Evolutionary conservation across 2,797 vertebrate species (phyloP).

Genomic region (Esox lucius): DNA sequence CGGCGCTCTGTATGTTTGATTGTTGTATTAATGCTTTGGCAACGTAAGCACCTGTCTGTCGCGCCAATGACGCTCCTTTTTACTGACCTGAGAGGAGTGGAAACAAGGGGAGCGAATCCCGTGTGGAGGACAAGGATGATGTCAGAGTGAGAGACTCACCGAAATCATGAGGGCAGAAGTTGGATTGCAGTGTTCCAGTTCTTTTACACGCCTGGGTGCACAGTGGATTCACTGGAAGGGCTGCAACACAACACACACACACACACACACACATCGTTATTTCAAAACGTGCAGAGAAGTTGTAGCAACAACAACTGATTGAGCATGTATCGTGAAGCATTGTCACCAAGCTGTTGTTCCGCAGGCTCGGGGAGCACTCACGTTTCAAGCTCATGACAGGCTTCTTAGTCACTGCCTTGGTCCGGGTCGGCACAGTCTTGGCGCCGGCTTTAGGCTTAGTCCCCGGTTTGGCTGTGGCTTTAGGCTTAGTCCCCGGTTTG

Average conservation of each 20-base stretch:
- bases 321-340: not conserved
- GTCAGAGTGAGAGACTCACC: slow-evolving; percentile 71
- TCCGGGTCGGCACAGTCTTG: slow-evolving; percentile 25
- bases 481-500: slow-evolving; percentile 5
- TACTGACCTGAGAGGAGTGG: too few relatives aligned
- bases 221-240: slow-evolving; percentile 57
- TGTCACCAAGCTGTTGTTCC: not conserved
- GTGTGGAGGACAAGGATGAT: too few relatives aligned
- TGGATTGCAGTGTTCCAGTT: slow-evolving; percentile 78
- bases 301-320: not conserved
- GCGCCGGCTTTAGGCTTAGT: slow-evolving; percentile 26
- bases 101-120: too few relatives aligned
- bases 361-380: slow-evolving; percentile 48
- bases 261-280: slow-evolving; percentile 2
- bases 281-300: not conserved
- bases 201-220: slow-evolving; percentile 80
- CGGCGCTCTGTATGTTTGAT: too few relatives aligned
- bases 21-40: too few relatives aligned
- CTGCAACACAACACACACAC: slow-evolving; percentile 52
- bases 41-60: too few relatives aligned
- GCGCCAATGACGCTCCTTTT: too few relatives aligned
- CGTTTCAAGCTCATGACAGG: slow-evolving; percentile 62
- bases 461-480: slow-evolving; percentile 27
- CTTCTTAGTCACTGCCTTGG: slow-evolving; percentile 59
- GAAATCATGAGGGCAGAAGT: slow-evolving; percentile 82